Evolutionary conservation across 2,888 invertebrate genomes (phyloP).

Genomic region (Tachystola acroxantha): DNA sequence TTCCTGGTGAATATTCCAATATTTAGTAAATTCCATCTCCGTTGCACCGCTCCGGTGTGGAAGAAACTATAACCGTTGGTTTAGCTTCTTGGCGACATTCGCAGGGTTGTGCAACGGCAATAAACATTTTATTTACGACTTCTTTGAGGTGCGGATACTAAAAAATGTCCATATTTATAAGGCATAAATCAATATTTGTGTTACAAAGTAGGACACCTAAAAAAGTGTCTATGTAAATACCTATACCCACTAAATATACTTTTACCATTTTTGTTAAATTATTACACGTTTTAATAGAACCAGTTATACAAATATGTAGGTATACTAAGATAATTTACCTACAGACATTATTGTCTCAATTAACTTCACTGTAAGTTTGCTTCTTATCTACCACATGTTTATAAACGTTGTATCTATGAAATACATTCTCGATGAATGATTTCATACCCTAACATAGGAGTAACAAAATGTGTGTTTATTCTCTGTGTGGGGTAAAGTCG

Average conservation of each 20-base stretch:
- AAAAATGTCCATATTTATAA: not conserved
- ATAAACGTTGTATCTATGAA: conserved; percentile 1
- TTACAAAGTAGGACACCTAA: not conserved
- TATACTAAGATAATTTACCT: too few relatives aligned
- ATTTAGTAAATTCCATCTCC: too few relatives aligned
- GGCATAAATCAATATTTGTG: not conserved
- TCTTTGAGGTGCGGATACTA: conserved; percentile 5
- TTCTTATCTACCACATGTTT: too few relatives aligned
- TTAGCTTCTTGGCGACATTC: conserved; percentile 3
- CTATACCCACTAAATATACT: too few relatives aligned
- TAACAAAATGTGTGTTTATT: not conserved
- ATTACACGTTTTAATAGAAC: too few relatives aligned
- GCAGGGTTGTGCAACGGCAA: conserved; percentile 20
- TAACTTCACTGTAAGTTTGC: too few relatives aligned
- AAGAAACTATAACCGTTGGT: not conserved
- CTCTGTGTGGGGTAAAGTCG: not conserved
- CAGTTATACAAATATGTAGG: too few relatives aligned
- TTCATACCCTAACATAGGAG: not conserved
- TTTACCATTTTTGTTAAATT: too few relatives aligned
- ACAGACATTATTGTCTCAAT: too few relatives aligned
- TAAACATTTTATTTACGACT: conserved; percentile 18
- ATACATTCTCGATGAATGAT: conserved; percentile 1
- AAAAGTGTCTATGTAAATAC: too few relatives aligned
- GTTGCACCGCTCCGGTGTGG: too few relatives aligned
- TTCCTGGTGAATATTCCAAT: too few relatives aligned